phyloP scores from a whole-genome alignment of 1,140 invertebrate species.

The Drosophila ambigua region DNA sequence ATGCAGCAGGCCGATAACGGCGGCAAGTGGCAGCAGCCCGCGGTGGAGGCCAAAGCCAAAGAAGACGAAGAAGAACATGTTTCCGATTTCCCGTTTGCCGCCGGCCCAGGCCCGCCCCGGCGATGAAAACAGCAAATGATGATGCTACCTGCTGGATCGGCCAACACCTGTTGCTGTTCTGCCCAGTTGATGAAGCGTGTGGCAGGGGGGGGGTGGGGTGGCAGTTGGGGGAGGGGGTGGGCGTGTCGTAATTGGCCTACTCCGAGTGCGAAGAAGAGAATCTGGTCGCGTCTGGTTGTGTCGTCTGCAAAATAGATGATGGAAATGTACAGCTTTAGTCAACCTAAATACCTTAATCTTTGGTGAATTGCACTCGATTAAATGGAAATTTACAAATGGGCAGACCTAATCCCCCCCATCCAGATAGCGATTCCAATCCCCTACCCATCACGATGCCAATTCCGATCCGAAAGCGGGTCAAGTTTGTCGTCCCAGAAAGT shows the following conservation, averaged over 20 bases:
- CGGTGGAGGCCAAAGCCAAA: constrained; percentile 14
- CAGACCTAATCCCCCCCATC: too few species aligned
- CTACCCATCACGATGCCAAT: constrained; percentile 36
- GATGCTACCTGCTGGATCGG: constrained; percentile 46
- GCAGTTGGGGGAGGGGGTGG: constrained; percentile 2
- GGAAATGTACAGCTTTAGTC: neutral
- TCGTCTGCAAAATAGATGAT: constrained; percentile 37
- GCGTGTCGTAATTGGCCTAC: constrained; percentile 60
- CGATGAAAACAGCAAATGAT: constrained; percentile 65
- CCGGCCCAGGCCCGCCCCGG: constrained; percentile 31
- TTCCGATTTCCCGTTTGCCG: constrained; percentile 75
- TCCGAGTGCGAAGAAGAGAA: constrained; percentile 34
- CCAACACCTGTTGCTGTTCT: constrained; percentile 48
- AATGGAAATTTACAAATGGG: constrained; percentile 12
- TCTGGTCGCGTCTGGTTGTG: constrained; percentile 1
- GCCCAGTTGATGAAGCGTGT: constrained; percentile 8
- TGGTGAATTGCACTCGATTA: neutral
- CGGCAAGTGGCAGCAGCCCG: constrained; percentile 22
- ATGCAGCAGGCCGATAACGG: constrained; percentile 66
- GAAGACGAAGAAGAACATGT: constrained; percentile 69
- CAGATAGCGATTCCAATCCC: constrained; percentile 12
- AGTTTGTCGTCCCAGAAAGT: constrained; percentile 48
- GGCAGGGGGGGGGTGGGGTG: neutral
- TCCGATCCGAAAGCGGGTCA: constrained; percentile 61
- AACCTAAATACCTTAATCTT: neutral